Evolutionary conservation across 2,113 vertebrate species (phyloP).

Genomic region (Cololabis saira): DNA sequence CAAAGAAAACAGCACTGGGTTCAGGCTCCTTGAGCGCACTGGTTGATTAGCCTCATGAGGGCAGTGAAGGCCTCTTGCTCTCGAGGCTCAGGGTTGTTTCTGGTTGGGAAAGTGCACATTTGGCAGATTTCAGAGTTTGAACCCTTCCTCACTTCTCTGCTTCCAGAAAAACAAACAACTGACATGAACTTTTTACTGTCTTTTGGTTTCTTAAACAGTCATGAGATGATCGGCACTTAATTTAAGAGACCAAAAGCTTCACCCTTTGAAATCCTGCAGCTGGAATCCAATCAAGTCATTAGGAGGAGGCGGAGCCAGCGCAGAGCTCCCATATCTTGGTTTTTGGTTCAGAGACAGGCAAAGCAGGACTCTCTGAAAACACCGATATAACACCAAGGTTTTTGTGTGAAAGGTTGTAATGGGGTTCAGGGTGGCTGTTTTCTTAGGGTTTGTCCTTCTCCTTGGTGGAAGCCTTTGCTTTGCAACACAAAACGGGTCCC

Average conservation of each 20-base stretch:
- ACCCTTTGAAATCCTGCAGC: slow-evolving; percentile 10
- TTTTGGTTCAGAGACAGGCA: slow-evolving; percentile 10
- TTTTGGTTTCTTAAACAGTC: background rate
- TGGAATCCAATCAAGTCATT: slow-evolving; percentile 69
- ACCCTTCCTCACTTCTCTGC: too few species aligned
- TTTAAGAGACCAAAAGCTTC: background rate
- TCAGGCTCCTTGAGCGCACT: slow-evolving; percentile 21
- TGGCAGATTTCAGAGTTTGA: background rate
- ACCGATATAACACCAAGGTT: background rate
- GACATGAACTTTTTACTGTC: background rate
- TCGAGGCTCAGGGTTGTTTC: slow-evolving; percentile 25
- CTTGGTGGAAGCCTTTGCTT: background rate
- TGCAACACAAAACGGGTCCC: background rate
- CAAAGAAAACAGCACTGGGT: background rate
- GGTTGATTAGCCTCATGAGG: slow-evolving; percentile 52
- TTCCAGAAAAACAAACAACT: too few species aligned
- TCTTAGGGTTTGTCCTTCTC: slow-evolving; percentile 42
- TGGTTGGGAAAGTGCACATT: slow-evolving; percentile 42
- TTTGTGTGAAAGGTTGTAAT: slow-evolving; percentile 40
- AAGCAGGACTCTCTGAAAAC: slow-evolving; percentile 22
- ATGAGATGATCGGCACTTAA: too few species aligned
- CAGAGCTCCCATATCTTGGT: slow-evolving; percentile 10
- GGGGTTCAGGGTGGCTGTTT: slow-evolving; percentile 19
- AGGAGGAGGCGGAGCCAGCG: slow-evolving; percentile 47
- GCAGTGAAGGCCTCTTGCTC: slow-evolving; percentile 38